These are phyloP conservation scores for Pampusana beccarii DNA, from an alignment of 2,113 vertebrate genomes.

Conservation along the genomic window DNA sequence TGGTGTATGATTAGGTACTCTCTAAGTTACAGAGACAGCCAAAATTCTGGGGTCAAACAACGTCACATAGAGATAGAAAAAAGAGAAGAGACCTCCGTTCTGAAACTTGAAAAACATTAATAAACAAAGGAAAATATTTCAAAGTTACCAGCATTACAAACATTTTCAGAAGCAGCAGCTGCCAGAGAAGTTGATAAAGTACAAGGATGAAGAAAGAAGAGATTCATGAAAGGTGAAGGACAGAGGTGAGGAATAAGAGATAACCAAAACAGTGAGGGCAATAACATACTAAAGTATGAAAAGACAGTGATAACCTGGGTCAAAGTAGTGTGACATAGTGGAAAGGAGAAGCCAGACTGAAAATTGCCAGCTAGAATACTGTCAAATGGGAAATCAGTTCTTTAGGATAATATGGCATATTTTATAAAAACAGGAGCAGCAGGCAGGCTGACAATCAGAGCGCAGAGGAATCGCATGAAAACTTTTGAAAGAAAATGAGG, in stretches of 20 bases:
- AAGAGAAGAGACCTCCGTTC: background rate
- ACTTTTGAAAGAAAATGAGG: background rate
- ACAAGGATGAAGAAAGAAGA: background rate
- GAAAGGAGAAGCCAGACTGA: background rate
- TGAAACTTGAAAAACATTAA: background rate
- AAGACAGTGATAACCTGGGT: background rate
- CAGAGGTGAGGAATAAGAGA: background rate
- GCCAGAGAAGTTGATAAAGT: background rate
- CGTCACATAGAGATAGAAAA: background rate
- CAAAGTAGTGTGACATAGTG: background rate
- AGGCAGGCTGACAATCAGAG: background rate
- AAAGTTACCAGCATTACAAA: background rate
- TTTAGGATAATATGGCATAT: background rate
- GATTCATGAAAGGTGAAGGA: background rate
- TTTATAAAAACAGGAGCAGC: background rate
- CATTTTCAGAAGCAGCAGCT: background rate
- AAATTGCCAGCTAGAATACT: background rate
- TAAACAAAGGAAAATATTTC: background rate
- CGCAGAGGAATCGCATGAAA: fast-evolving
- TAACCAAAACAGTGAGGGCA: background rate
- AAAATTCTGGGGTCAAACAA: conserved; percentile 29
- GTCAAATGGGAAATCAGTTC: background rate
- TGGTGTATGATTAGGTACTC: background rate
- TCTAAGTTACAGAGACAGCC: background rate
- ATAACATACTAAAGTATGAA: background rate